phyloP scores from a whole-genome alignment of 2,797 vertebrate species.

The Liasis olivaceus region DNA sequence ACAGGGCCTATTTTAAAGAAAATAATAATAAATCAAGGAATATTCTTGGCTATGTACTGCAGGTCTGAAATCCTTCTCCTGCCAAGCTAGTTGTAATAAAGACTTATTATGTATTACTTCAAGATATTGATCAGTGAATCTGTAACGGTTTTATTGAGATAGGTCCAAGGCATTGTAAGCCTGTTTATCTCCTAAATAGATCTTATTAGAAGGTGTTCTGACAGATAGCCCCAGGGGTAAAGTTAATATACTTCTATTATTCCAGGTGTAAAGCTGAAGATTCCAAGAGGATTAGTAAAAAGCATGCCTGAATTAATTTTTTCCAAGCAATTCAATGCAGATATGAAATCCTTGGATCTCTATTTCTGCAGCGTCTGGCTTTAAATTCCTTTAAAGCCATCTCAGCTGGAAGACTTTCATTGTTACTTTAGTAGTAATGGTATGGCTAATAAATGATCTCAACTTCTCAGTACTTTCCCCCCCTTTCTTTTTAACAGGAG shows the following conservation, averaged over 20 bases:
- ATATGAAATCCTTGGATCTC: slow-evolving; percentile 6
- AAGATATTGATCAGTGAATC: slow-evolving; percentile 56
- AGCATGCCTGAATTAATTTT: slow-evolving; percentile 28
- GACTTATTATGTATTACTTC: slow-evolving; percentile 38
- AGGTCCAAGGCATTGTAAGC: slow-evolving; percentile 50
- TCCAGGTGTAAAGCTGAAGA: slow-evolving; percentile 39
- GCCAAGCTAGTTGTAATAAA: slow-evolving; percentile 43
- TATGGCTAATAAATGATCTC: not conserved
- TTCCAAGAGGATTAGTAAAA: slow-evolving; percentile 29
- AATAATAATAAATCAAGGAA: not conserved
- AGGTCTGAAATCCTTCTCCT: not conserved
- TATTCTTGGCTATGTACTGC: not conserved
- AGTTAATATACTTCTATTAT: slow-evolving; percentile 62
- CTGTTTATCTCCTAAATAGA: slow-evolving; percentile 59
- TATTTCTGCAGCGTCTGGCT: slow-evolving; percentile 5
- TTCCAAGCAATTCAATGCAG: slow-evolving; percentile 12
- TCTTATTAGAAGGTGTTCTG: slow-evolving; percentile 46
- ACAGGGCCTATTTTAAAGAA: not conserved
- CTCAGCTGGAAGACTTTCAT: slow-evolving; percentile 3
- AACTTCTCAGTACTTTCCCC: not conserved
- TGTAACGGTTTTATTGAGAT: slow-evolving; percentile 51
- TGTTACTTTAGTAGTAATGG: not conserved
- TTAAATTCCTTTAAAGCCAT: slow-evolving; percentile 36
- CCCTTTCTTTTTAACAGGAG: not conserved
- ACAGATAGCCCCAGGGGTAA: slow-evolving; percentile 47